Percentiles rank a stretch among this genome's conserved stretches.
Conservation (phyloP, 2,113 vertebrate species). For the Tragelaphus imberbis region DNA sequence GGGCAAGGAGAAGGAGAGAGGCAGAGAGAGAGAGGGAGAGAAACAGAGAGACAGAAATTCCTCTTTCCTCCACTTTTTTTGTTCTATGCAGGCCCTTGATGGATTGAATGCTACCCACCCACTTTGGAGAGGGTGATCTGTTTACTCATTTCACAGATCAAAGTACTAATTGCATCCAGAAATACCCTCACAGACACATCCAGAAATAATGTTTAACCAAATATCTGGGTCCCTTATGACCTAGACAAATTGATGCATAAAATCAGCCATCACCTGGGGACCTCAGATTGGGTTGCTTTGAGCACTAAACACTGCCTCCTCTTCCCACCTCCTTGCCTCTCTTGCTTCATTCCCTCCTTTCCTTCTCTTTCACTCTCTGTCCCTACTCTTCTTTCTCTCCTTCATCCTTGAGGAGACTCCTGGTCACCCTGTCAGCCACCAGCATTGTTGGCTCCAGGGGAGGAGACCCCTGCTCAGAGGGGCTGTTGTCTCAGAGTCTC, state of each 20-base stretch:
- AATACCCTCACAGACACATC: not conserved
- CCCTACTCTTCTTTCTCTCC: not conserved
- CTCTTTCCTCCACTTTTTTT: not conserved
- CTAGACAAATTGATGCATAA: not conserved
- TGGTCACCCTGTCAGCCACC: not conserved
- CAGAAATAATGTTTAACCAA: not conserved
- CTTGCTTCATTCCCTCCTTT: rapidly evolving
- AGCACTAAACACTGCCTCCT: not conserved
- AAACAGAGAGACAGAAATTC: not conserved
- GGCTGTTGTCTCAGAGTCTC: not conserved
- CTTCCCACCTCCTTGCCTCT: not conserved
- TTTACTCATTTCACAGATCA: not conserved
- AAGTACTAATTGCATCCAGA: not conserved
- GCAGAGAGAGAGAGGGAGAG: not conserved
- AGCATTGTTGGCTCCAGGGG: too few species aligned
- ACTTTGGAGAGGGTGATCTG: not conserved
- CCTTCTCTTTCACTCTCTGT: not conserved
- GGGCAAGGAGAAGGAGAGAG: not conserved
- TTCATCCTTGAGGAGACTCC: not conserved
- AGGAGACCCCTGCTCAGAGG: not conserved
- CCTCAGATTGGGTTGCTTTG: not conserved
- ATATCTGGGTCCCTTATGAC: not conserved
- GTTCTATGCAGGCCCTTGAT: not conserved
- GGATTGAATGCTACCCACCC: too few species aligned
- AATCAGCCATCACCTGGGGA: rapidly evolving